These are phyloP conservation scores for Drosophila pseudoobscura DNA, from an alignment of 1,140 invertebrate genomes.

Conservation along the genomic window DNA sequence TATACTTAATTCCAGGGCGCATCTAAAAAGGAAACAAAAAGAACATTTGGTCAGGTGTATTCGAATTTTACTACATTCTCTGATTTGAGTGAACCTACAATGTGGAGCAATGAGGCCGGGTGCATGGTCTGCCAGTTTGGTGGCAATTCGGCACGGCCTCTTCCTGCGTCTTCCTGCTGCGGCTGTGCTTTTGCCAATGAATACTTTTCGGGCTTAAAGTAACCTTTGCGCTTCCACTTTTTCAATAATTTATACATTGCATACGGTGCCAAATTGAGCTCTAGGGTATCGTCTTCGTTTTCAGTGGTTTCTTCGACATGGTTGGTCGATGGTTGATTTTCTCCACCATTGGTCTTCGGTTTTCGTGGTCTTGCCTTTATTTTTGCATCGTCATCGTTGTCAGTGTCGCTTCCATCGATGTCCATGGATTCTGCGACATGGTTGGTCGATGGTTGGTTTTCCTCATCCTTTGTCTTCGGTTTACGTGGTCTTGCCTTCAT, in stretches of 20 bases:
- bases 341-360: slow-evolving; percentile 21
- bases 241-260: slow-evolving; percentile 90
- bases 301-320: slow-evolving; percentile 39
- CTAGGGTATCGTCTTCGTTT: slow-evolving; percentile 86
- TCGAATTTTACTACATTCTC: neutral
- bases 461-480: slow-evolving; percentile 22
- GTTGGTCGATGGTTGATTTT: neutral
- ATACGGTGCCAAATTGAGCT: slow-evolving; percentile 90
- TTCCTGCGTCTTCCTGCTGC: slow-evolving; percentile 56
- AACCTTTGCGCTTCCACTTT: slow-evolving; percentile 90
- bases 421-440: no score
- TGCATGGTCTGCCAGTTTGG: slow-evolving; percentile 86
- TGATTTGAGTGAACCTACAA: slow-evolving; percentile 55
- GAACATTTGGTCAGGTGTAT: neutral
- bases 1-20: slow-evolving; percentile 87
- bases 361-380: no score
- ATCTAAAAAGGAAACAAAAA: slow-evolving; percentile 84
- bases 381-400: slow-evolving; percentile 85
- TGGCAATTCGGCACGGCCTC: slow-evolving; percentile 84
- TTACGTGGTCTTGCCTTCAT: slow-evolving; percentile 84
- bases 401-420: slow-evolving; percentile 8
- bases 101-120: slow-evolving; percentile 88
- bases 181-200: slow-evolving; percentile 24
- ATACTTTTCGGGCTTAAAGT: slow-evolving; percentile 85
- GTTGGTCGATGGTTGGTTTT: neutral